Conservation (phyloP, 2,113 vertebrate genomes). For the Pipra filicauda region DNA sequence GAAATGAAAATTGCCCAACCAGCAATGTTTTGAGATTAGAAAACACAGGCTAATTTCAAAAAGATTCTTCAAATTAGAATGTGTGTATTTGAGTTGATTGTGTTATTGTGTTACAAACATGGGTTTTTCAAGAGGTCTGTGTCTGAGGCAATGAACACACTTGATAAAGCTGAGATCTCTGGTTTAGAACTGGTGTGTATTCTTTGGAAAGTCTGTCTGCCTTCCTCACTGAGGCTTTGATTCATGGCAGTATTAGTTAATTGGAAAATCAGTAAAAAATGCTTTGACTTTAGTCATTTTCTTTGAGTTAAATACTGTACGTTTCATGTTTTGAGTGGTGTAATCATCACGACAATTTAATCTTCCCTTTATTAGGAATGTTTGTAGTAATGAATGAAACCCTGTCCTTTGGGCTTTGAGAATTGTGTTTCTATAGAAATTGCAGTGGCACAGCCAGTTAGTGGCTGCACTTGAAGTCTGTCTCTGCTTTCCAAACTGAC, state of each 20-base stretch:
- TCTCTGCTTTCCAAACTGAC: not conserved
- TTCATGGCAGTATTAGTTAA: not conserved
- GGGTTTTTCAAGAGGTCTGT: not conserved
- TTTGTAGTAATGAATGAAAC: not conserved
- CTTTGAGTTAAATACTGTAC: not conserved
- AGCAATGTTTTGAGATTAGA: slow-evolving; percentile 57
- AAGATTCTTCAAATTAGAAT: slow-evolving; percentile 1
- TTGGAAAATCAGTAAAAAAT: not conserved
- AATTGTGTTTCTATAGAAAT: not conserved
- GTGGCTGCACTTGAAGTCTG: not conserved
- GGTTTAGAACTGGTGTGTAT: not conserved
- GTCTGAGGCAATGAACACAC: not conserved
- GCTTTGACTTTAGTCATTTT: not conserved
- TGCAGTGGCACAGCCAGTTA: not conserved
- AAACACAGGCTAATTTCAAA: slow-evolving; percentile 50
- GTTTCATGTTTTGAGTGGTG: not conserved
- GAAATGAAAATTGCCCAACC: slow-evolving; percentile 62
- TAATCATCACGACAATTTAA: not conserved
- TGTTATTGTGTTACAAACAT: not conserved
- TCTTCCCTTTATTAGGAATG: not conserved
- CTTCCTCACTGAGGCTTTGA: not conserved
- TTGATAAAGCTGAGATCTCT: not conserved
- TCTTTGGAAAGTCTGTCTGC: not conserved
- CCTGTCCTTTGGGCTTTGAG: not conserved
- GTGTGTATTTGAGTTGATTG: not conserved